Conservation (phyloP, 2,888 invertebrate genomes). For the Arenicola marina region DNA sequence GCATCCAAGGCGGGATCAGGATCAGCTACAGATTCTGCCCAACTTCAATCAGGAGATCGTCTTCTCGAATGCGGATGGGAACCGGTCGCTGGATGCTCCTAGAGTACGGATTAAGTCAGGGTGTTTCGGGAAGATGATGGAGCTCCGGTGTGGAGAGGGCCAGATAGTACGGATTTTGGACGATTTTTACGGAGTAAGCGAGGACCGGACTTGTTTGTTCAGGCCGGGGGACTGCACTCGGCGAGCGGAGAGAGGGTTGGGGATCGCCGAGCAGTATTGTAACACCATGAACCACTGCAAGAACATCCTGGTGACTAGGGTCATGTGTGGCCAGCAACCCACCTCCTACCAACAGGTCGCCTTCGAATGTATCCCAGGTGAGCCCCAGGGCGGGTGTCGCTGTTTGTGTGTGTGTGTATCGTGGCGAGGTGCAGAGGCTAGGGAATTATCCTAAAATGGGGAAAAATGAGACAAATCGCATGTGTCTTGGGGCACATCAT, state of each 20-base stretch:
- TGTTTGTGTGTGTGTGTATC: too few species aligned
- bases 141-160: neutral
- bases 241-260: neutral
- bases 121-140: neutral
- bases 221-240: neutral
- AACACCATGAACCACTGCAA: neutral
- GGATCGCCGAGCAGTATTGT: neutral
- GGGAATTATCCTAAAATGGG: too few species aligned
- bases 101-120: neutral
- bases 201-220: neutral
- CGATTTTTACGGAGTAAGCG: neutral
- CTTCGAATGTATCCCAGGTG: slow-evolving; percentile 2
- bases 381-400: too few species aligned
- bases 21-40: too few species aligned
- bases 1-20: too few species aligned
- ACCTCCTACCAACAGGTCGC: neutral
- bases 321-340: neutral
- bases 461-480: too few species aligned
- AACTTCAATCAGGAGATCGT: too few species aligned
- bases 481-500: too few species aligned
- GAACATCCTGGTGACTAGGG: neutral
- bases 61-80: too few species aligned
- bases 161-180: neutral
- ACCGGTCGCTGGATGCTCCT: too few species aligned
- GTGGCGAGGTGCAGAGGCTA: too few species aligned